phyloP scores from a whole-genome alignment of 2,113 vertebrate genomes.

The Macaca mulatta region DNA sequence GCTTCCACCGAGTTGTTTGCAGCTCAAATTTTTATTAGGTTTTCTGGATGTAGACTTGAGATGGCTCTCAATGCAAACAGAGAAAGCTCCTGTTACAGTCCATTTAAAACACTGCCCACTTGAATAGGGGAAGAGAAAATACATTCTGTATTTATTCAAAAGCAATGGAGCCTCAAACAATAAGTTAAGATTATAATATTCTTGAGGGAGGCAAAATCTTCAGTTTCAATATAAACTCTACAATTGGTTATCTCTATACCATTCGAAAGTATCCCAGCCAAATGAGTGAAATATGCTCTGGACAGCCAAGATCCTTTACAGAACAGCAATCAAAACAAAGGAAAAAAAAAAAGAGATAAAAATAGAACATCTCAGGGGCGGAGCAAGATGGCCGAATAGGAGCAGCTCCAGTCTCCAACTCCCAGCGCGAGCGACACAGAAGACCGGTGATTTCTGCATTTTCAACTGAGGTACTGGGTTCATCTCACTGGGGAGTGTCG shows the following conservation, averaged over 20 bases:
- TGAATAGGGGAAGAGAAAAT: slow-evolving; percentile 46
- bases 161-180: slow-evolving; percentile 60
- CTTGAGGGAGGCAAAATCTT: slow-evolving; percentile 60
- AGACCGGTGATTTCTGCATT: too few relatives aligned
- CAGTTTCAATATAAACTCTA: background rate
- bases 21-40: slow-evolving; percentile 17
- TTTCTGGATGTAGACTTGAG: slow-evolving; percentile 56
- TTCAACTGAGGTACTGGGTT: too few relatives aligned
- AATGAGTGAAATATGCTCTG: background rate
- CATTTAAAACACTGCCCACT: slow-evolving; percentile 58
- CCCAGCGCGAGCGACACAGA: too few relatives aligned
- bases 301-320: background rate
- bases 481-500: too few relatives aligned
- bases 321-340: background rate
- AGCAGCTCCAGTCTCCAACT: too few relatives aligned
- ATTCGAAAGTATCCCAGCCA: background rate
- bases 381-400: too few relatives aligned
- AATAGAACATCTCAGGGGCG: background rate
- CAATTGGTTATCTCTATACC: slow-evolving; percentile 27
- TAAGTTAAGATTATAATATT: slow-evolving; percentile 57
- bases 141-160: slow-evolving; percentile 65
- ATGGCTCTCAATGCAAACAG: background rate
- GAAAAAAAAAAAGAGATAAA: background rate
- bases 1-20: background rate
- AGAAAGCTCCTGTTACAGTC: slow-evolving; percentile 15